A percentile compares a stretch with the other conserved stretches of the same genome.
Evolutionary conservation across 2,113 vertebrate species (phyloP).

Genomic region (Heterotis niloticus): DNA sequence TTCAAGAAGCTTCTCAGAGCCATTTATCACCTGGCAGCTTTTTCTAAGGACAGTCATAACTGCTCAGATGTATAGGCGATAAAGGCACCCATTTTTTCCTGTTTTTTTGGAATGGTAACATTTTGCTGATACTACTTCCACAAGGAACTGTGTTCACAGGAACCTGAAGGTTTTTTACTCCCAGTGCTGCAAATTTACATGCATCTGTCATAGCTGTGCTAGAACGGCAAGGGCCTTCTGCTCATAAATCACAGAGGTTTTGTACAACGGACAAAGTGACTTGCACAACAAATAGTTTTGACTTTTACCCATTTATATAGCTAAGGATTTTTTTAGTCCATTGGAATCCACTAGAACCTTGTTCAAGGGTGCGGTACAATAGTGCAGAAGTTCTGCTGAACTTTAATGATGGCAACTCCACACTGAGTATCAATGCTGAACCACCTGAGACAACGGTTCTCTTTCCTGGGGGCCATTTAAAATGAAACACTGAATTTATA

Average conservation of each 20-base stretch:
- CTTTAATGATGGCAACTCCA: too few species aligned
- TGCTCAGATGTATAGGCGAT: too few species aligned
- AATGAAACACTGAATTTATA: neutral
- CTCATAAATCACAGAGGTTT: neutral
- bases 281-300: neutral
- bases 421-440: too few species aligned
- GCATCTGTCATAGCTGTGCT: neutral
- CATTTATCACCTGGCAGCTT: too few species aligned
- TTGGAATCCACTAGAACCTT: neutral
- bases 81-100: too few species aligned
- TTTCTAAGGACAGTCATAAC: too few species aligned
- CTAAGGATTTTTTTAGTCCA: conserved; percentile 1
- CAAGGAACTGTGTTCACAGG: neutral
- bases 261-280: neutral
- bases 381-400: too few species aligned
- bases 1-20: too few species aligned
- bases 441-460: too few species aligned
- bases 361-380: neutral
- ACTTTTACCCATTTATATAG: neutral
- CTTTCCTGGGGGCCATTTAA: neutral
- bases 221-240: neutral
- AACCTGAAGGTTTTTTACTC: neutral
- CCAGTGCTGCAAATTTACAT: neutral
- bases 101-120: neutral
- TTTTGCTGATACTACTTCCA: neutral